phyloP scores from a whole-genome alignment of 2,888 invertebrate species.

The Apodemia mormo region DNA sequence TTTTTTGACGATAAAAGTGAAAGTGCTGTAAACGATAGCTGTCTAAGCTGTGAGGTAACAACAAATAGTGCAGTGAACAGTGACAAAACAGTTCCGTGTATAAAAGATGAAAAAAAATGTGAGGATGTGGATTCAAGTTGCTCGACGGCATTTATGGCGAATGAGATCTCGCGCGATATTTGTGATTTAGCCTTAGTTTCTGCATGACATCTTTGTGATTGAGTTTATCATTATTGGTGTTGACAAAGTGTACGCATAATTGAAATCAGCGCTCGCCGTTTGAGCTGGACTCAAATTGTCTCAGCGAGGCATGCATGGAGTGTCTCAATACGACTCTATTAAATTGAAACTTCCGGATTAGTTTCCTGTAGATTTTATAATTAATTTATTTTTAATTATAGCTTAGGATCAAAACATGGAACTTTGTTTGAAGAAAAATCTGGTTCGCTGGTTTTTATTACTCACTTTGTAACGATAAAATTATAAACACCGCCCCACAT shows the following conservation, averaged over 20 bases:
- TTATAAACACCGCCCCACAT: neutral
- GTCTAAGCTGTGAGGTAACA: constrained; percentile 63
- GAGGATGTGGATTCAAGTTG: constrained; percentile 65
- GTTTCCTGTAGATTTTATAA: constrained; percentile 80
- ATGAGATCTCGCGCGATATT: constrained; percentile 66
- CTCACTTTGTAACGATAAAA: constrained; percentile 27
- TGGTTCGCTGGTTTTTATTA: constrained; percentile 59
- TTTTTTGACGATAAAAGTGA: constrained; percentile 77
- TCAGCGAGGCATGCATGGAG: constrained; percentile 73
- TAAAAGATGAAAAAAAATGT: constrained; percentile 62
- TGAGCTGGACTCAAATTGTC: constrained; percentile 80
- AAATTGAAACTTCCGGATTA: constrained; percentile 79
- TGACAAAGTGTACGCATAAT: constrained; percentile 55
- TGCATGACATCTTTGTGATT: constrained; percentile 69
- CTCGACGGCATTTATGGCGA: constrained; percentile 55
- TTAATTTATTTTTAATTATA: constrained; percentile 81
- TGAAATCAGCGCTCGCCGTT: constrained; percentile 68
- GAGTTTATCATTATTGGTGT: constrained; percentile 50
- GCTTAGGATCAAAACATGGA: constrained; percentile 71
- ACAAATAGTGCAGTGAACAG: constrained; percentile 71
- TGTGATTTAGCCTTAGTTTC: constrained; percentile 81
- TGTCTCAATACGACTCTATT: constrained; percentile 67
- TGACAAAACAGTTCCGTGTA: constrained; percentile 61
- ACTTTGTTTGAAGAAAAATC: constrained; percentile 68
- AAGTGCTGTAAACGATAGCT: constrained; percentile 70